Conservation (phyloP, 2,888 invertebrate genomes). For the Carpatolechia fugitivella region DNA sequence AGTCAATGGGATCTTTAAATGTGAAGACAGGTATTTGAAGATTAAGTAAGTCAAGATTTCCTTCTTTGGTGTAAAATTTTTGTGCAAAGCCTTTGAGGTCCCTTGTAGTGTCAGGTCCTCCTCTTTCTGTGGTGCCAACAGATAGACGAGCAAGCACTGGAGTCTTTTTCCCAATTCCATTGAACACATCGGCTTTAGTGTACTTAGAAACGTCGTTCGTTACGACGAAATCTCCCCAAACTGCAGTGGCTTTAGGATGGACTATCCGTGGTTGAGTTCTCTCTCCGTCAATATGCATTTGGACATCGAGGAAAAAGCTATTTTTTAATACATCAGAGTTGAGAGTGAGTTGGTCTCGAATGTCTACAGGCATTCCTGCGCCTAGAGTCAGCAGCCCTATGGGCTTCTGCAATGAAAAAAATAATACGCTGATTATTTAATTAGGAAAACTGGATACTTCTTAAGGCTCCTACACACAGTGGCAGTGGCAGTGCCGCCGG, state of each 20-base stretch:
- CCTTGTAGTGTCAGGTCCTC: constrained; percentile 89
- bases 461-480: too few relatives aligned
- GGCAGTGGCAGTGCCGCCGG: too few relatives aligned
- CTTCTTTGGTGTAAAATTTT: constrained; percentile 94
- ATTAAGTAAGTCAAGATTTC: constrained; percentile 92
- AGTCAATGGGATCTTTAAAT: constrained; percentile 90
- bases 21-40: constrained; percentile 93
- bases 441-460: too few relatives aligned
- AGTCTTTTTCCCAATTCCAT: constrained; percentile 82
- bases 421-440: too few relatives aligned
- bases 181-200: constrained; percentile 86
- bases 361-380: constrained; percentile 86
- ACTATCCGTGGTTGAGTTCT: constrained; percentile 95
- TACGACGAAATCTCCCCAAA: constrained; percentile 89
- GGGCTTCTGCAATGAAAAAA: constrained; percentile 74
- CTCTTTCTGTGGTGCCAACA: constrained; percentile 87
- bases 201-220: constrained; percentile 89
- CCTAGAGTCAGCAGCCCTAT: constrained; percentile 83
- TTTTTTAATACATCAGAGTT: constrained; percentile 79
- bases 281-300: constrained; percentile 85
- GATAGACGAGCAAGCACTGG: constrained; percentile 87
- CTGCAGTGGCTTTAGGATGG: constrained; percentile 95
- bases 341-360: constrained; percentile 83
- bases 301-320: constrained; percentile 22
- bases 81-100: constrained; percentile 92